Conservation (phyloP, 2,888 invertebrate species). For the Sepiola atlantica region DNA sequence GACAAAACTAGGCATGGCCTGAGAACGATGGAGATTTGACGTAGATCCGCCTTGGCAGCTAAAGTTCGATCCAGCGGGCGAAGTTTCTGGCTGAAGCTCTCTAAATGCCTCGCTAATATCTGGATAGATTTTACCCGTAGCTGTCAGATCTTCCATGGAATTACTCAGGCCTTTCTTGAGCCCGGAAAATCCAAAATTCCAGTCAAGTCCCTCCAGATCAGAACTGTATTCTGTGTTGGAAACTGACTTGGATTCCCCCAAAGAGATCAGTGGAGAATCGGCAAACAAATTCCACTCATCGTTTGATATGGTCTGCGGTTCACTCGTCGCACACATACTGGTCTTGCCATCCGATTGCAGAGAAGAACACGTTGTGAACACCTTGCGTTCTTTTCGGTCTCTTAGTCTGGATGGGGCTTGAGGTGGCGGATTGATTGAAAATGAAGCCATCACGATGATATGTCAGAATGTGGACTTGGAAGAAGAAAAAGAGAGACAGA, state of each 20-base stretch:
- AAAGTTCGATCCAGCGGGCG: not conserved
- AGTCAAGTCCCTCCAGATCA: conserved; percentile 42
- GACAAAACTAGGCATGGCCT: not conserved
- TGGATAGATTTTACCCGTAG: conserved; percentile 42
- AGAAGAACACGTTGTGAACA: not conserved
- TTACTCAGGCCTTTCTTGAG: conserved; percentile 44
- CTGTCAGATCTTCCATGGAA: conserved; percentile 41
- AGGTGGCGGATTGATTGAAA: conserved; percentile 34
- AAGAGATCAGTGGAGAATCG: not conserved
- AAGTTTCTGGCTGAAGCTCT: not conserved
- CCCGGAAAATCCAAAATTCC: not conserved
- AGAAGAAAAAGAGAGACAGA: not conserved
- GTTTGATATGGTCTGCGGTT: not conserved
- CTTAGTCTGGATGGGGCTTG: conserved; percentile 37
- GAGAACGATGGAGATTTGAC: not conserved
- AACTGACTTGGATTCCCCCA: not conserved
- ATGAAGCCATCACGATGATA: conserved; percentile 34
- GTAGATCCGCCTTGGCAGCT: not conserved
- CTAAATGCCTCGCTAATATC: conserved; percentile 38
- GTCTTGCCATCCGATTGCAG: not conserved
- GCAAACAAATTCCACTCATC: not conserved
- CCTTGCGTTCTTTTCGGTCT: conserved; percentile 42
- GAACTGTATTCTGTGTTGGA: not conserved
- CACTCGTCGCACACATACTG: not conserved
- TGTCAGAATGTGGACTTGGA: not conserved